Percentiles rank a stretch among this genome's conserved stretches.
Conservation (phyloP, 1,140 invertebrate genomes). For the Drosophila micromelanica region DNA sequence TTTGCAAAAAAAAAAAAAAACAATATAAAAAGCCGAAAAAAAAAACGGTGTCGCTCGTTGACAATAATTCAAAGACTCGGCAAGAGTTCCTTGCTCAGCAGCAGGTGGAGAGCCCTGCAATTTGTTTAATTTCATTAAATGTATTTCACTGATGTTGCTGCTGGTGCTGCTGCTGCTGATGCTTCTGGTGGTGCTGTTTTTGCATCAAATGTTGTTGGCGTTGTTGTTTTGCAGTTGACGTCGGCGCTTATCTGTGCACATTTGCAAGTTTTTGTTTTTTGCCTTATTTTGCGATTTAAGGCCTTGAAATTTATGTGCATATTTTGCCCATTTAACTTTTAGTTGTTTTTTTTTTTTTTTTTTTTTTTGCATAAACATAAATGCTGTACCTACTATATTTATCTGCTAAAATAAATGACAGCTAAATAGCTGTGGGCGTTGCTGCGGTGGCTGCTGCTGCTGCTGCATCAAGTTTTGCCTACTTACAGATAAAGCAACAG, state of each 20-base stretch:
- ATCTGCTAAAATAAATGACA: slow-evolving; percentile 29
- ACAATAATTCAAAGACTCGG: slow-evolving; percentile 58
- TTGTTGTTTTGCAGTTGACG: background rate
- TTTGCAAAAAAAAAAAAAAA: slow-evolving; percentile 41
- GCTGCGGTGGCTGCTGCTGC: slow-evolving; percentile 4
- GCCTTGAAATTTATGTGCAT: slow-evolving; percentile 74
- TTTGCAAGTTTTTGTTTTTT: slow-evolving; percentile 60
- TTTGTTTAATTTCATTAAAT: slow-evolving; percentile 73
- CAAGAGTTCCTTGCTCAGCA: slow-evolving; percentile 12
- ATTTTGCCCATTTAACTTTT: slow-evolving; percentile 68
- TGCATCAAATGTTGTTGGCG: background rate
- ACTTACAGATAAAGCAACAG: slow-evolving; percentile 73
- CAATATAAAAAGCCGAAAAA: background rate
- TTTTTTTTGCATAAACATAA: slow-evolving; percentile 58
- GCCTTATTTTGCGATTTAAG: slow-evolving; percentile 27
- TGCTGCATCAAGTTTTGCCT: slow-evolving; percentile 28
- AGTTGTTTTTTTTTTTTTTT: slow-evolving; percentile 56
- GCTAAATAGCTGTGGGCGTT: slow-evolving; percentile 6
- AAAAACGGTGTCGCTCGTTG: slow-evolving; percentile 62
- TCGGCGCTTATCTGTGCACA: slow-evolving; percentile 67
- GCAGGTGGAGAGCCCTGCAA: slow-evolving; percentile 51
- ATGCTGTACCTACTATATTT: slow-evolving; percentile 13
- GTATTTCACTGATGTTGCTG: slow-evolving; percentile 50
- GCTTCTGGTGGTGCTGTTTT: slow-evolving; percentile 4
- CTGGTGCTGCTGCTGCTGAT: slow-evolving; percentile 18